Base-by-base conservation (phyloP, 2,888 invertebrate genomes). In the Autographa gamma region DNA sequence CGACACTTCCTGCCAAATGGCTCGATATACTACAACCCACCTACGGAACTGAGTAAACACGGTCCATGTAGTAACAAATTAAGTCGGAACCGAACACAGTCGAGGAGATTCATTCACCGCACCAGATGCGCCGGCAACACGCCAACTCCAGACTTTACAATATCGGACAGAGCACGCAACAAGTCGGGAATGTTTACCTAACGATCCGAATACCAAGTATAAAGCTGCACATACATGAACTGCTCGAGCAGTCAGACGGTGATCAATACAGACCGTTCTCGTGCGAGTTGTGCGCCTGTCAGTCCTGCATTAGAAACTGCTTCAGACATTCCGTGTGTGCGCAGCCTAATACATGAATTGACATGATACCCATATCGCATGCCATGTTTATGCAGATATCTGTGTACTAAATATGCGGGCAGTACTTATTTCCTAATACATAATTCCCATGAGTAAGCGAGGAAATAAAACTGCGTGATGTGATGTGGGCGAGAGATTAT, bases 341-440 rank as follows among this genome's bases (percentile, higher is more conserved):
- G 25, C 3, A 25, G 25, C 25, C 25, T 25, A 2, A 25, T 25
- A 48, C 48, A 48, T 48, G 43, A 14, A 43, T 43, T 43, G 48
- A 48, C 48, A 48, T 48, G 48, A 48, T 48, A 48, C n/a, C 48
- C 7, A 48, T 48, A n/a, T n/a, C 48, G n/a, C 48, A 48, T n/a
- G 48, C 48, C 48, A 48, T 48, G 48, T 48, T 48, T 48, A 48
- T n/a, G 48, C 48, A n/a, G n/a, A 48, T n/a, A n/a, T 48, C 48
- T 48, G 48, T 48, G 48, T 48, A 48, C n/a, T 19, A 54, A 11
- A 54, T 19, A 18, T 19, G 54, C 19, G 19, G 11, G 19, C 19
- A 19, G 11, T 54, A 54, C 19, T 9, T 18, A 18, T 54, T 19
- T 54, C 54, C 52, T 52, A 2, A 52, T 52, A 8, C 18, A 52